Evolutionary conservation across 2,797 vertebrate genomes (phyloP), one percentile per base, ranked within the genome.

Genomic region (Chelon auratus): DNA sequence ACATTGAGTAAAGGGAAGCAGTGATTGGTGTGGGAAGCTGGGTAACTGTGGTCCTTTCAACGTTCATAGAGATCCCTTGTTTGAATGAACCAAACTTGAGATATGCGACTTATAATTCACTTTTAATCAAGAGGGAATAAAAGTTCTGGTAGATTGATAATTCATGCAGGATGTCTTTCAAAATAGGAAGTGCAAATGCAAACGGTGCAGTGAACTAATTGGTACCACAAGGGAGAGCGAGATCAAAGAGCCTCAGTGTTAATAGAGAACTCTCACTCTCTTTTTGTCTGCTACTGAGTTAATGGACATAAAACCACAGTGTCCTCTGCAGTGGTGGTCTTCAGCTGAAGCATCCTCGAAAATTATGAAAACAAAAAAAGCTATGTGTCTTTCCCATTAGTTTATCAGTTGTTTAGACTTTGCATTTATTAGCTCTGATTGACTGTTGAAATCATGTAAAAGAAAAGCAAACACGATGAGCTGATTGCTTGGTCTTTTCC

Each of bases 151-250:
- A 54, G 83, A 83, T 83, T 73, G 88, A 86, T 91, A 82, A 84
- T 91, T 90, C 82, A 90, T 88, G 73, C 77, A 74, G 80, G 57
- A 64, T 81, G 80, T 84, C 87, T 83, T 81, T 87, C 72, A 84
- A 75, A 89, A 87, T 68, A 61, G 83, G 87, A 87, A 81, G 68
- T 15, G 62, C 54, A 8, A 33, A 84, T 76, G 86, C 89, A 84
- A 77, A 84, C 81, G 61, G 79, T 74, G 81, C 86, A 75, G 80
- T 62, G 9, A 76, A 80, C 82, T 91, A 84, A 93, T 94, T 91
- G 88, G 80, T 88, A 80, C 87, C 84, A 83, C 82, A 55, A 82
- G 86, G 88, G 88, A 89, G 81, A 88, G 71, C 9, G 77, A 89
- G 87, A 92, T 92, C 88, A 93, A 89, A 92, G 83, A 82, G 63